Conservation (phyloP, 2,113 vertebrate genomes). For the Stegostoma tigrinum region DNA sequence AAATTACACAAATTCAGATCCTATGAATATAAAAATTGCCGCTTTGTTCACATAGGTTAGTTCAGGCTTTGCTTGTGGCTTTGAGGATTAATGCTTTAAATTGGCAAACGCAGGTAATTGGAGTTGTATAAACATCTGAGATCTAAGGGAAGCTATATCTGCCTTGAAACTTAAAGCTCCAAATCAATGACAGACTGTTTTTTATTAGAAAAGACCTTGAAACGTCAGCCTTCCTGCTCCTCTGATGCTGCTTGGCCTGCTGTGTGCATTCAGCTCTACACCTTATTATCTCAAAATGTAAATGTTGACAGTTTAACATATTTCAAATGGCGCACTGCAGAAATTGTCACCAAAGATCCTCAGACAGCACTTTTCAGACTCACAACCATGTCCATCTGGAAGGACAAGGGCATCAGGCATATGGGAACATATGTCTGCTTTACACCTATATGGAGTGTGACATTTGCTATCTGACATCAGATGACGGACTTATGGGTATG, state of each 20-base stretch:
- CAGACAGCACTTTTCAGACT: no score
- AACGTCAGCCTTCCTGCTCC: no score
- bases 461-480: background rate
- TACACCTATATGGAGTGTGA: background rate
- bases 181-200: background rate
- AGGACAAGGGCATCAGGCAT: no score
- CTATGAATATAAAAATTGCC: background rate
- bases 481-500: background rate
- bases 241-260: no score
- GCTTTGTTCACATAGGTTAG: background rate
- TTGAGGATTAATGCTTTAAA: background rate
- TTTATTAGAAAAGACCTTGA: background rate
- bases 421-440: background rate
- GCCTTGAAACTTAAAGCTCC: background rate
- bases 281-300: background rate
- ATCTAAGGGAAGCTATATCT: background rate
- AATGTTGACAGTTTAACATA: background rate
- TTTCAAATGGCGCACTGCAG: background rate
- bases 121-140: background rate
- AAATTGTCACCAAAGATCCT: no score
- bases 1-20: background rate
- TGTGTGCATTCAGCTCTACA: no score
- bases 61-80: background rate
- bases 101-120: background rate
- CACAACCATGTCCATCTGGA: no score